phyloP scores from a whole-genome alignment of 1,140 invertebrate species.

The Ladona fulva region DNA sequence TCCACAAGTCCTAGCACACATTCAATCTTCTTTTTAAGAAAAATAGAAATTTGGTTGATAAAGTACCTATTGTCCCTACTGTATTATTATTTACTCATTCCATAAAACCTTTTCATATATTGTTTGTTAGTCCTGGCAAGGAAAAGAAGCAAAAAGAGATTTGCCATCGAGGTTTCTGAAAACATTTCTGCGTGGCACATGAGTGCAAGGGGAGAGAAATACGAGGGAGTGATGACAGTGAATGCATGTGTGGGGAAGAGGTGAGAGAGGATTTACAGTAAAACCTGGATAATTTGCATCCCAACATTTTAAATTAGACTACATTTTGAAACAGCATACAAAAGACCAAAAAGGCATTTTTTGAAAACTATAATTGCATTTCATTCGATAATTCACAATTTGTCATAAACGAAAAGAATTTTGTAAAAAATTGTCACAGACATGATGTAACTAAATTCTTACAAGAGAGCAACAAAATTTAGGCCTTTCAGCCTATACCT shows the following conservation, averaged over 20 bases:
- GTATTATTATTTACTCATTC: slow-evolving; percentile 11
- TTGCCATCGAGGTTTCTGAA: not conserved
- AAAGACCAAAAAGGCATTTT: no score
- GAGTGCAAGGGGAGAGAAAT: not conserved
- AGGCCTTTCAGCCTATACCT: no score
- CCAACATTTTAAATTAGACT: not conserved
- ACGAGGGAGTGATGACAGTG: not conserved
- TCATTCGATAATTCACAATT: no score
- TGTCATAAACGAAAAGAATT: no score
- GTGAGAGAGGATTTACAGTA: no score
- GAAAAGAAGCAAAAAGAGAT: not conserved
- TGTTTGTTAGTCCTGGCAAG: not conserved
- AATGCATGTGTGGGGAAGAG: not conserved
- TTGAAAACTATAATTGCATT: no score
- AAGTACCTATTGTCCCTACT: slow-evolving; percentile 15
- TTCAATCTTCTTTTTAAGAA: slow-evolving; percentile 14
- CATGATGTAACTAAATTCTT: no score
- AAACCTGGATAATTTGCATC: not conserved
- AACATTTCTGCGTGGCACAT: not conserved
- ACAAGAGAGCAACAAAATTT: no score
- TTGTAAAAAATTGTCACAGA: no score
- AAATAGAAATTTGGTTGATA: slow-evolving; percentile 16
- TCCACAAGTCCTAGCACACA: slow-evolving; percentile 13
- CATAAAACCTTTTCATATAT: not conserved
- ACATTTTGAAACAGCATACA: not conserved